Evolutionary conservation across 2,888 invertebrate genomes (phyloP), one percentile per base, ranked within the genome.

Genomic region (Sphaerophoria rueppellii): DNA sequence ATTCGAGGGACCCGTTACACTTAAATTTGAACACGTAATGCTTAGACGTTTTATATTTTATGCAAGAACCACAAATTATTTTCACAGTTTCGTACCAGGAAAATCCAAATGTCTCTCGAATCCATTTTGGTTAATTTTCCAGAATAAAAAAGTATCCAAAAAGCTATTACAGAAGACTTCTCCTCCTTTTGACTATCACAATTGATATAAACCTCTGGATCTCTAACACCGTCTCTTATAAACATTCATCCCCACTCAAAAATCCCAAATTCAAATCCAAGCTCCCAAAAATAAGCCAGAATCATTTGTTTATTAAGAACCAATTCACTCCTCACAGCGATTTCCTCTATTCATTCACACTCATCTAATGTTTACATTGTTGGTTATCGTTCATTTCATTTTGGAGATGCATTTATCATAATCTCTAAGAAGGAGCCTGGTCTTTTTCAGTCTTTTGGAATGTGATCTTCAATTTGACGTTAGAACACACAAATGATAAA

Each of bases 201-300:
- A 55, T 32, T 12, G 48, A 50, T 73, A 48, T 81, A 73, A 81
- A 81, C 73, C 70, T 63, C 63, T 73, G 12, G 32, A 35, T 40
- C 58, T 43, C 6, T 40, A 35, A 7, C 4, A 58, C 16, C 2
- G 24, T 65, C 69, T 35, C 73, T 85, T 85, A 73, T 81, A 81
- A 73, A 48, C 46, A 50, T 52, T 37, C 11, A 81, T 85, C 81
- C 81, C 85, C 85, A 85, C 85, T 70, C 63, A 24, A 43, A 63
- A 6, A 12, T 6, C 55, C 16, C 34, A 43, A 35, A 52, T 55
- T 11, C 43, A 14, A 65, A 52, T 34, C 4, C 6, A 58, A 24
- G 16, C 24, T 35, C 2, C 46, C 48, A 14, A 32, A 73, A 69
- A 76, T 58, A 61, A 63, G 48, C 24, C 35, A 71, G 76, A 85